A percentile compares a stretch with the other conserved stretches of the same genome.
Conservation (phyloP, 2,888 invertebrate species). For the Hyalella azteca region DNA sequence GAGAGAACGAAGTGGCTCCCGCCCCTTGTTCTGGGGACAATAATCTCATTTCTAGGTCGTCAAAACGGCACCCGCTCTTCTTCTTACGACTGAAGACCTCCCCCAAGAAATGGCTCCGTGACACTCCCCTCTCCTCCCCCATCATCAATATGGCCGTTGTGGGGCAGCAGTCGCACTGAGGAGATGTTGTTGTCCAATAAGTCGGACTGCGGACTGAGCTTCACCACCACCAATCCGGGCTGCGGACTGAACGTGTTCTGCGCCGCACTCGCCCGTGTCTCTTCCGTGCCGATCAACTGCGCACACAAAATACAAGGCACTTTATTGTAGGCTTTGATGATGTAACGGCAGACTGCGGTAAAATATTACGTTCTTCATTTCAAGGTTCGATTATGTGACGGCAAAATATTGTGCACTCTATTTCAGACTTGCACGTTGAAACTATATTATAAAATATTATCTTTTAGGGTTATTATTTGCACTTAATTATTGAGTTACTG, state of each 20-base stretch:
- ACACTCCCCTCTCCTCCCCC: constrained; percentile 24
- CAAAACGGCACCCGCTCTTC: background rate
- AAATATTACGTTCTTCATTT: no score
- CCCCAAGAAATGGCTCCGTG: constrained; percentile 40
- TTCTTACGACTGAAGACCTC: no score
- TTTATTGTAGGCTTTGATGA: no score
- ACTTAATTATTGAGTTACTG: no score
- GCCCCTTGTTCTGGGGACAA: background rate
- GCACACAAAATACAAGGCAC: background rate
- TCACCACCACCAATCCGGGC: constrained; percentile 39
- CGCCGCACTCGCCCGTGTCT: background rate
- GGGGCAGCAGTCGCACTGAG: constrained; percentile 4
- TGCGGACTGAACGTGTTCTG: constrained; percentile 22
- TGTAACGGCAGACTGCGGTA: no score
- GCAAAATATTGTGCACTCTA: no score
- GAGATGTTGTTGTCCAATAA: constrained; percentile 21
- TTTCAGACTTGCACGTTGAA: no score
- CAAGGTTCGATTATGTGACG: no score
- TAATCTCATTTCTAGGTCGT: background rate
- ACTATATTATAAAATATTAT: no score
- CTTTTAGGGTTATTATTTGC: no score
- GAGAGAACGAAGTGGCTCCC: background rate
- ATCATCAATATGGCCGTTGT: constrained; percentile 34
- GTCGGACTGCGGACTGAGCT: constrained; percentile 39
- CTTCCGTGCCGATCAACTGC: constrained; percentile 19